Conservation (phyloP, 1,140 invertebrate species). For the Uloborus diversus region DNA sequence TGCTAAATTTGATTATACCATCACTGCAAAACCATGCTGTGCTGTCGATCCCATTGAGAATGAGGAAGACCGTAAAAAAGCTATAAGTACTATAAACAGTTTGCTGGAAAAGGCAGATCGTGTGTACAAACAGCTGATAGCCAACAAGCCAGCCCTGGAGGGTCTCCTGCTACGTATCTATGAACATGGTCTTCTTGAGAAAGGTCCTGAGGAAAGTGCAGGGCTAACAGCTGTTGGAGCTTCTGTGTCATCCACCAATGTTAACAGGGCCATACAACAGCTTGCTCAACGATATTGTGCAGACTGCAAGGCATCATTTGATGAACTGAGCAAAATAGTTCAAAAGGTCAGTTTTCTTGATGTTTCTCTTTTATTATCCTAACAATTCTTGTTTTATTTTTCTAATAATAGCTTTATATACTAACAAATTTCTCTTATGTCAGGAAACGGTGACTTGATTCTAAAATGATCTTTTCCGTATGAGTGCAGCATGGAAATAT, state of each 20-base stretch:
- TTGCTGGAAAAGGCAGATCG: constrained; percentile 93
- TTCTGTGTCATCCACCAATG: constrained; percentile 67
- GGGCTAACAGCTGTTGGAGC: constrained; percentile 9
- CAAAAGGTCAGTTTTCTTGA: constrained; percentile 70
- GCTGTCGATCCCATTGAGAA: constrained; percentile 97
- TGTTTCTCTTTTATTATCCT: too few relatives aligned
- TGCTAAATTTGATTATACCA: constrained; percentile 96
- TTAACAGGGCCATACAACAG: constrained; percentile 70
- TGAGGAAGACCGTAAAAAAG: constrained; percentile 96
- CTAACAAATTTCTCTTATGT: too few relatives aligned
- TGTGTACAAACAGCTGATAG: constrained; percentile 88
- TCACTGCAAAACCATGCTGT: constrained; percentile 89
- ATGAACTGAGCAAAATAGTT: constrained; percentile 95
- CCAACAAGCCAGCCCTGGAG: constrained; percentile 88
- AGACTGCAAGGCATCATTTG: constrained; percentile 93
- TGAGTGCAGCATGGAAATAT: too few relatives aligned
- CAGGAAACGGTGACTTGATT: too few relatives aligned
- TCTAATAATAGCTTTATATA: too few relatives aligned
- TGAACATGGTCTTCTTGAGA: constrained; percentile 75
- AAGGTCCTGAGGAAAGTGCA: constrained; percentile 71
- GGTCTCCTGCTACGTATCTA: constrained; percentile 80
- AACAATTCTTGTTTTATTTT: too few relatives aligned
- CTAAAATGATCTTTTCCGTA: too few relatives aligned
- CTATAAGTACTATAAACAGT: constrained; percentile 87
- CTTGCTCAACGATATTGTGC: constrained; percentile 91